These are phyloP conservation scores for Acanthoscelides obtectus DNA, from an alignment of 2,888 invertebrate genomes.

Conservation along the genomic window DNA sequence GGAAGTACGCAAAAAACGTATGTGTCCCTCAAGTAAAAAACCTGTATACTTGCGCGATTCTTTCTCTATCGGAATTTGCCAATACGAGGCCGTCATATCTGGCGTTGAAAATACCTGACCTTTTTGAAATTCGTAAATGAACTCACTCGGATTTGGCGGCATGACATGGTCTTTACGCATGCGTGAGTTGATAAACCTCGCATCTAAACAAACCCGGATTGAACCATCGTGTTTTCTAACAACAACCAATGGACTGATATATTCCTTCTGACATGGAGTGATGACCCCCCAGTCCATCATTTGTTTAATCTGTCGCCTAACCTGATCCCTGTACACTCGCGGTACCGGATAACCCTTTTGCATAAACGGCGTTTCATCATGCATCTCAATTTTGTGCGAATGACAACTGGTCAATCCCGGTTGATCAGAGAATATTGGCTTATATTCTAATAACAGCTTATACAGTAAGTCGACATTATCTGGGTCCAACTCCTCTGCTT, in stretches of 20 bases:
- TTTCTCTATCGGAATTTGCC: conserved; percentile 3
- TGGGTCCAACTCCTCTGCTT: too few species aligned
- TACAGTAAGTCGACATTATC: neutral
- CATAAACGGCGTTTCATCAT: conserved; percentile 1
- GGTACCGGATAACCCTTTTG: too few species aligned
- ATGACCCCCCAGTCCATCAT: conserved; percentile 10
- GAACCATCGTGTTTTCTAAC: neutral
- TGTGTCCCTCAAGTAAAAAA: conserved; percentile 2
- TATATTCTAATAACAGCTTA: neutral
- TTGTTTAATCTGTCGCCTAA: conserved; percentile 3
- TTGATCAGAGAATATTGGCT: conserved; percentile 6
- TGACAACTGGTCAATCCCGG: conserved; percentile 3
- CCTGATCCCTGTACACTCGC: too few species aligned
- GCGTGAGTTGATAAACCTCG: conserved; percentile 2
- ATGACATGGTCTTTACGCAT: conserved; percentile 5
- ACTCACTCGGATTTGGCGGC: conserved; percentile 2
- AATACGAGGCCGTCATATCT: conserved; percentile 2
- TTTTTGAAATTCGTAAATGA: conserved; percentile 5
- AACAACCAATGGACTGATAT: neutral
- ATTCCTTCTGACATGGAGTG: too few species aligned
- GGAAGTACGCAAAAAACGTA: neutral
- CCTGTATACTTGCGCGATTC: conserved; percentile 3
- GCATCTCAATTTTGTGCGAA: conserved; percentile 3
- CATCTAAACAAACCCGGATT: conserved; percentile 3
- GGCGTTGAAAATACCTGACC: neutral